phyloP scores from a whole-genome alignment of 2,797 vertebrate species.

The Danio jaintianensis region DNA sequence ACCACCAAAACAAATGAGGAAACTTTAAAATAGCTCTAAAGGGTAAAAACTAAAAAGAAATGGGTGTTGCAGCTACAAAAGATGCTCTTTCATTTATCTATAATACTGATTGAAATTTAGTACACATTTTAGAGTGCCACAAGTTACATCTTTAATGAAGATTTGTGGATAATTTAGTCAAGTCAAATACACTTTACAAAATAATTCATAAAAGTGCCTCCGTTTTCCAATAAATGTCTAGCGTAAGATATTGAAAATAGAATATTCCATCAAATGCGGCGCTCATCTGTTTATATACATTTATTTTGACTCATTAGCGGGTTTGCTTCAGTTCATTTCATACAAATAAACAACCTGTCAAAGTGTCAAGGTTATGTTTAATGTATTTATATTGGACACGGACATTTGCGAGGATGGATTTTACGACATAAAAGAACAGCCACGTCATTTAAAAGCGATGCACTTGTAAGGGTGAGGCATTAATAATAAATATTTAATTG shows the following conservation, averaged over 20 bases:
- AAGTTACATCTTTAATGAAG: not conserved
- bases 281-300: not conserved
- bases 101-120: not conserved
- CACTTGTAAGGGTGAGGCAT: constrained; percentile 10
- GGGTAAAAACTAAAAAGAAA: too few species aligned
- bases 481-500: constrained; percentile 27
- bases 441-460: constrained; percentile 50
- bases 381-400: not conserved
- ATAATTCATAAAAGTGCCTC: not conserved
- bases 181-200: not conserved
- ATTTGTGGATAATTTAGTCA: not conserved
- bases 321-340: constrained; percentile 1
- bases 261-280: not conserved
- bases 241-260: not conserved
- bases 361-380: constrained; percentile 24
- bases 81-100: too few species aligned
- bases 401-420: constrained; percentile 22
- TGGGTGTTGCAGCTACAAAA: too few species aligned
- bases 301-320: not conserved
- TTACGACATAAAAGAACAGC: constrained; percentile 46
- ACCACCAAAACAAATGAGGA: too few species aligned
- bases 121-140: not conserved
- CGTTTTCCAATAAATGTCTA: not conserved
- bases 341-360: constrained; percentile 2
- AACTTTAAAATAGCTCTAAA: too few species aligned